Percentiles rank a stretch among this genome's conserved stretches.
phyloP scores from a whole-genome alignment of 1,140 invertebrate genomes.

The Apis mellifera region Amel_HAv3.1 CM009942.2:7089501-7090000 shows the following conservation, averaged over 20 bases:
- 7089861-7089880: neutral
- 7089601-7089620: neutral
- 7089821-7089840: neutral
- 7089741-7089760: too few relatives aligned
- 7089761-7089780: too few relatives aligned
- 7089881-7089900: slow-evolving; percentile 31
- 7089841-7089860: neutral
- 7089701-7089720: too few relatives aligned
- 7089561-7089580: neutral
- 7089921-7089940: slow-evolving; percentile 26
- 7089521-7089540: neutral
- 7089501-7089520: too few relatives aligned
- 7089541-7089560: too few relatives aligned
- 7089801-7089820: neutral
- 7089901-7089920: slow-evolving; percentile 29
- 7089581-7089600: neutral
- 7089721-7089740: too few relatives aligned
- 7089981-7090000: slow-evolving; percentile 46
- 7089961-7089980: slow-evolving; percentile 27
- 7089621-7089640: too few relatives aligned
- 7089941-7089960: slow-evolving; percentile 33
- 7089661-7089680: neutral
- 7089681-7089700: too few relatives aligned
- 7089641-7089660: neutral
- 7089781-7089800: too few relatives aligned